Conservation (phyloP, 2,888 invertebrate species). For the Sepiola atlantica region DNA sequence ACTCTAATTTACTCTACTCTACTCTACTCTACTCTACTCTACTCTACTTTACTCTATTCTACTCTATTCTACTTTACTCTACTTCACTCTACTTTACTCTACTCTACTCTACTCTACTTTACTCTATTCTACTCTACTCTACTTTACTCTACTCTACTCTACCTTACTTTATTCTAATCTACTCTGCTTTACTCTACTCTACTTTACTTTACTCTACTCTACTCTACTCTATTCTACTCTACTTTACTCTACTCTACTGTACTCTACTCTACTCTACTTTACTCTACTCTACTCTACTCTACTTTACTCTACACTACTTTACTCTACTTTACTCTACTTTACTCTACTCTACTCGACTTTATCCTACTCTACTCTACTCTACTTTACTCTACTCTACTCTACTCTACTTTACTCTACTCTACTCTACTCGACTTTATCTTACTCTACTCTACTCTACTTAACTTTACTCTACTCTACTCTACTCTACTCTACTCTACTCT, state of each 20-base stretch:
- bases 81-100: background rate
- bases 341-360: background rate
- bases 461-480: constrained; percentile 50
- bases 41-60: constrained; percentile 50
- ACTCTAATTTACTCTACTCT: background rate
- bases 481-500: constrained; percentile 49
- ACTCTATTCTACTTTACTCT: constrained; percentile 49
- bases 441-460: constrained; percentile 50
- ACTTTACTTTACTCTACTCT: background rate
- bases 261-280: background rate
- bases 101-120: background rate
- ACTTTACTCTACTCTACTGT: background rate
- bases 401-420: background rate
- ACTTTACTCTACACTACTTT: constrained; percentile 50
- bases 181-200: background rate
- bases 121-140: background rate
- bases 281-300: constrained; percentile 48
- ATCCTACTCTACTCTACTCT: background rate
- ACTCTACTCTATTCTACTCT: background rate
- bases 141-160: background rate
- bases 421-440: constrained; percentile 48
- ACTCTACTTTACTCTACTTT: constrained; percentile 49
- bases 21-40: constrained; percentile 35
- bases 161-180: background rate
- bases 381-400: background rate